Base-by-base conservation (phyloP, 2,888 invertebrate genomes). In the Gymnosoma rotundatum region DNA sequence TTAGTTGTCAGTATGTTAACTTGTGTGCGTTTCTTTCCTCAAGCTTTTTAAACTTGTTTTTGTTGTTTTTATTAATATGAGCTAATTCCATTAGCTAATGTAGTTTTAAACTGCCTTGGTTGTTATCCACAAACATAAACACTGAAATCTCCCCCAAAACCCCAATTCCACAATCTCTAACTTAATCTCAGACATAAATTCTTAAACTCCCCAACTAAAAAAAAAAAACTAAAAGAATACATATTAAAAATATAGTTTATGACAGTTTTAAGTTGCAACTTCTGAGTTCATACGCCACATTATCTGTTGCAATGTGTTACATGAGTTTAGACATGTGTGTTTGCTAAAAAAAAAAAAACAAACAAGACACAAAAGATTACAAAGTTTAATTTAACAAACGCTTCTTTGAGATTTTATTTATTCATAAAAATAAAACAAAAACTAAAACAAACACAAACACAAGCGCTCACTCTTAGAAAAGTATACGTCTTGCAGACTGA, bases 61-160 rank as follows among this genome's bases (percentile, higher is more conserved):
- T 60, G 21, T 56, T 56, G 25, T 38, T 69, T 25, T 72, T 60
- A 82, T 72, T 45, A 82, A 82, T 50, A 66, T 82, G 72, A 82
- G 72, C 82, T 82, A 82, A 82, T 82, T 82, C 54, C 66, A 82
- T 82, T 78, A 78, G 32, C 20, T 72, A 66, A 66, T 60, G 42
- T 70, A 58, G 45, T 20, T 82, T 78, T 72, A 58, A 82, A 82
- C 70, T 76, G 70, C 45, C 80, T 52, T 67, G 21, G 6, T 60
- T 21, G 38, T 1, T 38, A 50, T 48, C 0, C 20, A 14, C 38
- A 48, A 58, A 50, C 48, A 75, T 66, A 14, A 66, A 48, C 45
- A 42, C 21, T 12, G 9, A 45, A 61, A 36, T 3, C 18, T 25
- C 12, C 50, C 48, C 56, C 58, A 48, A 7, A 58, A 66, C 32